Conservation (phyloP, 2,797 vertebrate genomes). For the Squalus acanthias region DNA sequence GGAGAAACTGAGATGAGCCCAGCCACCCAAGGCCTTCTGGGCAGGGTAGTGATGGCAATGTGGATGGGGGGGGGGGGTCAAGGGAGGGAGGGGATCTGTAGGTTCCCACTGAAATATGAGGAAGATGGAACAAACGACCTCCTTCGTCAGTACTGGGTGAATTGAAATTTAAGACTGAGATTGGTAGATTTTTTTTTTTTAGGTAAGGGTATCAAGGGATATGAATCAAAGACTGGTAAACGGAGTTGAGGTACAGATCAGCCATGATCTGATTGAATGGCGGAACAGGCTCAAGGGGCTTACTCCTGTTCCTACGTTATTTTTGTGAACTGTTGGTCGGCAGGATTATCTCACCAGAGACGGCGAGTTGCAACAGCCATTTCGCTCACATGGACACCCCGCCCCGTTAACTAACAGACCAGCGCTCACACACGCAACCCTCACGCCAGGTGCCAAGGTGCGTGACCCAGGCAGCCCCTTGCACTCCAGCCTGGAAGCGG, state of each 20-base stretch:
- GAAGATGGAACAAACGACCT: neutral
- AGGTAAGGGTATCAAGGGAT: neutral
- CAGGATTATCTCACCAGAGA: neutral
- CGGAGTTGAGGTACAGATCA: neutral
- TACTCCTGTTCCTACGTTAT: neutral
- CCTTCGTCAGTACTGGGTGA: too few relatives aligned
- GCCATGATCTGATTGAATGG: neutral
- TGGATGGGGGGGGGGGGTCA: too few relatives aligned
- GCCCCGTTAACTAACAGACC: too few relatives aligned
- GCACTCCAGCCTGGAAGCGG: too few relatives aligned
- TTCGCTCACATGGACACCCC: neutral
- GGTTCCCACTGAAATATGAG: neutral
- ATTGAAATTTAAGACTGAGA: neutral
- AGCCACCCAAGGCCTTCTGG: neutral
- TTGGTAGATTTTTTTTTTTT: neutral
- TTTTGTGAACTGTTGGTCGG: neutral
- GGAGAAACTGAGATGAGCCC: neutral
- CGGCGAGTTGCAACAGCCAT: neutral
- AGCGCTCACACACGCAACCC: neutral
- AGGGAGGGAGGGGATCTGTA: neutral
- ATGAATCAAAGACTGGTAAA: neutral
- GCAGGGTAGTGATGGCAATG: neutral
- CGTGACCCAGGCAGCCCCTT: neutral
- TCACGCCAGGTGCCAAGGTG: too few relatives aligned
- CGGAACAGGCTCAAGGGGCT: neutral